Evolutionary conservation across 2,797 vertebrate species (phyloP).

Genomic region (Zonotrichia albicollis): DNA sequence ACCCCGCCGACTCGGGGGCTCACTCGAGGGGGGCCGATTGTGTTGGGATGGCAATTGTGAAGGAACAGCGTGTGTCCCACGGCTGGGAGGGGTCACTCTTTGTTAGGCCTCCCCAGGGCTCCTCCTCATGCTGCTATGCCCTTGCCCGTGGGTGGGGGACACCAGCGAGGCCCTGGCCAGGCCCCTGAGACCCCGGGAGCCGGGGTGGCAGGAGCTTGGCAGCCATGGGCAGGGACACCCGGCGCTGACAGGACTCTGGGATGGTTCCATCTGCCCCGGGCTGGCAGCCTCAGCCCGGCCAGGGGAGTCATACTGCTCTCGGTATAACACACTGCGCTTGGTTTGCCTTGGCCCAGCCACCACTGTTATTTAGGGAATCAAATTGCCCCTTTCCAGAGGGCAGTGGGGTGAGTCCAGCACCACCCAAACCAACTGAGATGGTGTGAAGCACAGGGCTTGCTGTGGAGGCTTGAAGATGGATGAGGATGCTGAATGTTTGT

Average conservation of each 20-base stretch:
- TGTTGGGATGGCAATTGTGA: slow-evolving; percentile 17
- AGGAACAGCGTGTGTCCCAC: not conserved
- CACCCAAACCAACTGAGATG: not conserved
- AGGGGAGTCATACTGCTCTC: slow-evolving; percentile 38
- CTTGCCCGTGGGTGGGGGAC: not conserved
- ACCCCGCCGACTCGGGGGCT: not conserved
- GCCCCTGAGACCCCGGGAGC: not conserved
- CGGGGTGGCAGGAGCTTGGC: not conserved
- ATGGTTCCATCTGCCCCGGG: slow-evolving; percentile 3
- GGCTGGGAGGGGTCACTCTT: not conserved
- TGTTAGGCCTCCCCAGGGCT: slow-evolving; percentile 13
- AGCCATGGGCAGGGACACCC: not conserved
- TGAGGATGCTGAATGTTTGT: not conserved
- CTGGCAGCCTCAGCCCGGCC: slow-evolving; percentile 43
- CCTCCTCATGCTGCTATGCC: not conserved
- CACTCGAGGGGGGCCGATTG: not conserved
- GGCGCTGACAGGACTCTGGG: not conserved
- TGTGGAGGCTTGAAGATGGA: not conserved
- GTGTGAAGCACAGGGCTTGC: not conserved
- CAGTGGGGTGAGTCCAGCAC: not conserved
- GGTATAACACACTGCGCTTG: slow-evolving; percentile 31
- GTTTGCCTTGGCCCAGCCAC: slow-evolving; percentile 56
- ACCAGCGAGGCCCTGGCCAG: not conserved
- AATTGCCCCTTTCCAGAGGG: not conserved
- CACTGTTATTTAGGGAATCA: slow-evolving; percentile 62